Evolutionary conservation across 2,888 invertebrate genomes (phyloP).

Genomic region (Lepidonotus clava): DNA sequence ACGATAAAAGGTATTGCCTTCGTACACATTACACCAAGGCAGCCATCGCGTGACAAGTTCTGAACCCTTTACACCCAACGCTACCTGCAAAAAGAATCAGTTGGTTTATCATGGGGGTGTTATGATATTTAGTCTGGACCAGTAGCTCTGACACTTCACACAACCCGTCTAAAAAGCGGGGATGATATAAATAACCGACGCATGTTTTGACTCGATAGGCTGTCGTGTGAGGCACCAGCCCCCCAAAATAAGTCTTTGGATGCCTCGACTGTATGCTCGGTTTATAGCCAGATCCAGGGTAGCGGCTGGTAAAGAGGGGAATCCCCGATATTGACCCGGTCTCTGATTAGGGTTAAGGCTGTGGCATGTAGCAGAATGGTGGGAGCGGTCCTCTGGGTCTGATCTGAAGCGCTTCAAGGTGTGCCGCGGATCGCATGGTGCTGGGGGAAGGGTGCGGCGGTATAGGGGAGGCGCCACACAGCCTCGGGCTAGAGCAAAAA

Average conservation of each 20-base stretch:
- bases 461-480: no score
- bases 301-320: not conserved
- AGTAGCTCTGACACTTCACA: not conserved
- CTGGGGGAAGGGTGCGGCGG: no score
- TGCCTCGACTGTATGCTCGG: no score
- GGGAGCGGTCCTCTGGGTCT: no score
- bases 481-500: no score
- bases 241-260: not conserved
- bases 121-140: conserved; percentile 14
- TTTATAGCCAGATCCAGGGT: not conserved
- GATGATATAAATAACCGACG: not conserved
- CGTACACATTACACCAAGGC: no score
- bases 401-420: no score
- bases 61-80: not conserved
- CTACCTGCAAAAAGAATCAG: not conserved
- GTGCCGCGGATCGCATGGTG: no score
- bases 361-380: no score
- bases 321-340: conserved; percentile 10
- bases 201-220: conserved; percentile 10
- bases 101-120: not conserved
- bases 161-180: not conserved
- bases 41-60: no score
- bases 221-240: not conserved
- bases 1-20: no score
- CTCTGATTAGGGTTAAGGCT: not conserved